Evolutionary conservation across 35 echinoderm and acorn worm species (phyloP).

Genomic region (Hemicentrotus pulcherrimus): DNA sequence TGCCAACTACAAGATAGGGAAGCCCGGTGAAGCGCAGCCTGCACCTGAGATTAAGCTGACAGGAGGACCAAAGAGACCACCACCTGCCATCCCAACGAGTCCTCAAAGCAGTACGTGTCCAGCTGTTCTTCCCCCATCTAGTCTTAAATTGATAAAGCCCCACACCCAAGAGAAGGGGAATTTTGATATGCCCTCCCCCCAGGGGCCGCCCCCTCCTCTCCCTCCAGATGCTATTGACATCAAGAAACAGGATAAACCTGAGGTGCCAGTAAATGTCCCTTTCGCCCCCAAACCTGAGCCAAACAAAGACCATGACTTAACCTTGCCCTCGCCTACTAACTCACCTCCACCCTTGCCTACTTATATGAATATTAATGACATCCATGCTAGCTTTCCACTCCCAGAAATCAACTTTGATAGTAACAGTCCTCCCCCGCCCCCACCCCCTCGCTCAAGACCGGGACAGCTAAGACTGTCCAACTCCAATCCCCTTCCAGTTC

Average conservation of each 20-base stretch:
- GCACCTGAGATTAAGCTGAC: constrained; percentile 69
- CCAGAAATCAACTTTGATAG: constrained; percentile 32
- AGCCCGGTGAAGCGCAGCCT: constrained; percentile 74
- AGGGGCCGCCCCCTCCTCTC: constrained; percentile 65
- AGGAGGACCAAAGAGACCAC: constrained; percentile 36
- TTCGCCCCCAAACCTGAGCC: neutral
- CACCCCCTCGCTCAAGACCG: constrained; percentile 28
- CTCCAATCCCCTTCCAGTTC: constrained; percentile 51
- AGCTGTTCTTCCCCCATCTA: constrained; percentile 28
- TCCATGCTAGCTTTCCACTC: constrained; percentile 26
- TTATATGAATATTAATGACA: constrained; percentile 41
- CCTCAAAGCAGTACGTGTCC: constrained; percentile 24
- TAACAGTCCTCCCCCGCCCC: constrained; percentile 39
- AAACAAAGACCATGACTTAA: neutral
- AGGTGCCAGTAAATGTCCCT: neutral
- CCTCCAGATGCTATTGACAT: neutral
- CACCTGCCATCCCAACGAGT: constrained; percentile 26
- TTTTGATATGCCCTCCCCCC: constrained; percentile 65
- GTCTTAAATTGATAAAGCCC: constrained; percentile 41
- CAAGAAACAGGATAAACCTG: neutral
- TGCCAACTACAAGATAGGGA: constrained; percentile 86
- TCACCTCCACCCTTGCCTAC: constrained; percentile 61
- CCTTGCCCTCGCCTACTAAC: constrained; percentile 28
- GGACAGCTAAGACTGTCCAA: neutral
- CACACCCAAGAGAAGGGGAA: neutral